Evolutionary conservation across 2,888 invertebrate genomes (phyloP).

Genomic region (Cistogaster globosa): DNA sequence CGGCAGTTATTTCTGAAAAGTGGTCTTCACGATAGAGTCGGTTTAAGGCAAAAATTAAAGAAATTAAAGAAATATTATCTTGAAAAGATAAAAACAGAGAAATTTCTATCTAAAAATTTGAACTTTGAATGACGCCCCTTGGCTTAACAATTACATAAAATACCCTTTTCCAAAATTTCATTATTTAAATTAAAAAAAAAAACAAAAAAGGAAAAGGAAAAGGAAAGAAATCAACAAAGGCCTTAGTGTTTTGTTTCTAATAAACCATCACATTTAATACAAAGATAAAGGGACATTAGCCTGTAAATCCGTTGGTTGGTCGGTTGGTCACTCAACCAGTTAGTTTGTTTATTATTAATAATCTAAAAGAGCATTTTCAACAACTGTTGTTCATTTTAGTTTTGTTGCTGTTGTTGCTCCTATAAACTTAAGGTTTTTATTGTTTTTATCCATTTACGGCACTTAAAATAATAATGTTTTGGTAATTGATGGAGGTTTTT

Average conservation of each 20-base stretch:
- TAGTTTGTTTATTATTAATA: conserved; percentile 36
- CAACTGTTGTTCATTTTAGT: conserved; percentile 59
- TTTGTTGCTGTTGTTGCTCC: conserved; percentile 32
- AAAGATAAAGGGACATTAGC: conserved; percentile 9
- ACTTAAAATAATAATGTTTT: conserved; percentile 69
- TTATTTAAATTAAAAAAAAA: background rate
- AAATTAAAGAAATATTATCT: no score
- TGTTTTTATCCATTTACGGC: conserved; percentile 64
- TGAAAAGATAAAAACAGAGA: no score
- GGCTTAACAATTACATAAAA: no score
- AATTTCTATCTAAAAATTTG: no score
- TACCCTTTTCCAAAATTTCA: background rate
- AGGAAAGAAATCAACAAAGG: background rate
- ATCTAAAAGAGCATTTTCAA: conserved; percentile 50
- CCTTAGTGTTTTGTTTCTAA: background rate
- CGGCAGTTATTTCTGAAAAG: no score
- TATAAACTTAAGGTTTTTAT: conserved; percentile 67
- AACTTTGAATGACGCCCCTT: no score
- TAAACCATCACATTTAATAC: conserved; percentile 1
- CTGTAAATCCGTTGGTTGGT: conserved; percentile 7
- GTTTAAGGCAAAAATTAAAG: no score
- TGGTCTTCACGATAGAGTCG: no score
- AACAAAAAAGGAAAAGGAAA: no score
- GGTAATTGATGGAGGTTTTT: conserved; percentile 46
- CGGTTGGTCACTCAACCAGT: conserved; percentile 15